Evolutionary conservation across 2,797 vertebrate species (phyloP).

Genomic region (Antennarius maculatus): DNA sequence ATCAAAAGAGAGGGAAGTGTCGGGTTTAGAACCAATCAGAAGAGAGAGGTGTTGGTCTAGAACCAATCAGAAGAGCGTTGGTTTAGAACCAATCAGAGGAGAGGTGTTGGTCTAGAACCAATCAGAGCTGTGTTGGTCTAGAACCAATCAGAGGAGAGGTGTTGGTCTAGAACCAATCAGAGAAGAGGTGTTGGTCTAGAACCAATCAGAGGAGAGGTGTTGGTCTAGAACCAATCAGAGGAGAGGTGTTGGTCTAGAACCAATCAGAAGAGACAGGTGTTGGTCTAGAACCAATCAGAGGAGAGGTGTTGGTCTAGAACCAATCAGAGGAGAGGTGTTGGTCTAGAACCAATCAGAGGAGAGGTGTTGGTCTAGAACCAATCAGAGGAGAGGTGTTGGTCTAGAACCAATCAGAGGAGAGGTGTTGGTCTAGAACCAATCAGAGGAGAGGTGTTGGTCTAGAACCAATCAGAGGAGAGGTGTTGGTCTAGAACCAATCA

Average conservation of each 20-base stretch:
- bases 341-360: background rate
- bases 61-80: background rate
- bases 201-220: conserved; percentile 15
- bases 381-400: conserved; percentile 6
- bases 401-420: background rate
- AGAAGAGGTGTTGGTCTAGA: no score
- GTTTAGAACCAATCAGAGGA: conserved; percentile 18
- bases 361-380: no score
- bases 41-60: background rate
- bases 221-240: background rate
- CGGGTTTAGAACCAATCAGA: conserved; percentile 17
- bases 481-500: no score
- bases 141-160: conserved; percentile 19
- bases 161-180: background rate
- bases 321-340: conserved; percentile 13
- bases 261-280: conserved; percentile 15
- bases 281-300: background rate
- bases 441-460: background rate
- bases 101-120: background rate
- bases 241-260: no score
- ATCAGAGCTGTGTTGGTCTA: no score
- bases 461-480: background rate
- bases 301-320: no score
- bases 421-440: no score
- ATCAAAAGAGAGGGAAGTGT: no score